Evolutionary conservation across 2,888 invertebrate genomes (phyloP).

Genomic region (Sminthurinus aureus): DNA sequence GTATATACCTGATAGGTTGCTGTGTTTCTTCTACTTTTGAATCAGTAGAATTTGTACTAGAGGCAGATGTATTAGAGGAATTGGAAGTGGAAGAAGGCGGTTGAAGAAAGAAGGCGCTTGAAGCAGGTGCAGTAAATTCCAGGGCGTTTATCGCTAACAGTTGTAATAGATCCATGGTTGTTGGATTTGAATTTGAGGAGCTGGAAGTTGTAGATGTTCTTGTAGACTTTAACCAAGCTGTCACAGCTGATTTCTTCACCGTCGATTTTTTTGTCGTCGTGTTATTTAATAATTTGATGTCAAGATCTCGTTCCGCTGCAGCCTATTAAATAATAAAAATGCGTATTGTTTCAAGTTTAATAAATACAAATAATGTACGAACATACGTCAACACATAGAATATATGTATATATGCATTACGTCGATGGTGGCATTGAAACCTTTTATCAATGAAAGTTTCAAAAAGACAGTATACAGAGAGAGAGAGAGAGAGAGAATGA

Average conservation of each 20-base stretch:
- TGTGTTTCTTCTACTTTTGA: constrained; percentile 10
- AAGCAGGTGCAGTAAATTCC: constrained; percentile 56
- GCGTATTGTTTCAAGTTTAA: background rate
- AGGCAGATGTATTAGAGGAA: background rate
- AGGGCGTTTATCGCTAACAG: constrained; percentile 57
- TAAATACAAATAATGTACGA: background rate
- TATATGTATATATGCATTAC: background rate
- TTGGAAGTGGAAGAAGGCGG: constrained; percentile 19
- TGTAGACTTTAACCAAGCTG: constrained; percentile 23
- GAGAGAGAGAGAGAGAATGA: background rate
- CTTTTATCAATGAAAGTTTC: background rate
- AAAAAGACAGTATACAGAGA: background rate
- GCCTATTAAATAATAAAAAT: constrained; percentile 25
- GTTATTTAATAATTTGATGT: constrained; percentile 35
- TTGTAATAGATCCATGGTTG: constrained; percentile 52
- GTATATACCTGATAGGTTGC: background rate
- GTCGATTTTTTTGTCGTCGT: constrained; percentile 22
- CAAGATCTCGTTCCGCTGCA: constrained; percentile 36
- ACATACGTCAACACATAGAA: background rate
- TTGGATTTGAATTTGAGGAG: constrained; percentile 16
- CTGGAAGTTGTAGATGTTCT: constrained; percentile 26
- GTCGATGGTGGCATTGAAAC: background rate
- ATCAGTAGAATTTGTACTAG: constrained; percentile 29
- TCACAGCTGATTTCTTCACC: constrained; percentile 27
- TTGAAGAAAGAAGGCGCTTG: constrained; percentile 46